Base-by-base conservation (phyloP, 2,888 invertebrate genomes). In the Onthophagus sagittarius region DNA sequence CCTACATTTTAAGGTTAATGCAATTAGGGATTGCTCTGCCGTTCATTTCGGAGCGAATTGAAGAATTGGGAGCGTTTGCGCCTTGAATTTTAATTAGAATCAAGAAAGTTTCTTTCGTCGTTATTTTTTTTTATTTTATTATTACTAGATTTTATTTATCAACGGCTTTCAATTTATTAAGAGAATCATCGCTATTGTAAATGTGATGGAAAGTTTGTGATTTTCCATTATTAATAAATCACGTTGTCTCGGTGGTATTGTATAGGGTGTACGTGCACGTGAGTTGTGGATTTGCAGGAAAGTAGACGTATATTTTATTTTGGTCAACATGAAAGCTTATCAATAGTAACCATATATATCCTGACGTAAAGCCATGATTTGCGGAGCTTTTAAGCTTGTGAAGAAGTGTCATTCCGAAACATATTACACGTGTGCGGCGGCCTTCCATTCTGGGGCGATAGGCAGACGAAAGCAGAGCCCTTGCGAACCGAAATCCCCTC, bases 401-500 rank as follows among this genome's bases (percentile, higher is more conserved):
- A 71, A 74, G 53, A 73, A 70, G 67, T 63, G 63, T 71, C 73
- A 74, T 74, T 74, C 75, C 75, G 76, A 76, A 75, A 77, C 76
- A 77, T 76, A 77, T 77, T 75, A 76, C 76, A 75, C 77, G 77
- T 77, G 77, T 78, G 78, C 77, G 75, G 77, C 78, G 71, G 75
- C 77, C 77, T 73, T 76, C 77, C 77, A 78, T 78, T 79, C 77
- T 77, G 69, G 76, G 72, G 75, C 76, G 77, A 78, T 79, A 79
- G 77, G 78, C 77, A 76, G 76, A 77, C 69, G 77, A 76, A 77
- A 78, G 75, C 71, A 78, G 74, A 79, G 77, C 76, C 76, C 80
- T 79, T 72, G 75, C 80, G 80, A 81, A 82, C 79, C 80, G 80
- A 82, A 83, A 83, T 83, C 83, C 83, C 80, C 80, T 79, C 78